Evolutionary conservation across 1,140 invertebrate genomes (phyloP).

Genomic region (Delia radicum): DNA sequence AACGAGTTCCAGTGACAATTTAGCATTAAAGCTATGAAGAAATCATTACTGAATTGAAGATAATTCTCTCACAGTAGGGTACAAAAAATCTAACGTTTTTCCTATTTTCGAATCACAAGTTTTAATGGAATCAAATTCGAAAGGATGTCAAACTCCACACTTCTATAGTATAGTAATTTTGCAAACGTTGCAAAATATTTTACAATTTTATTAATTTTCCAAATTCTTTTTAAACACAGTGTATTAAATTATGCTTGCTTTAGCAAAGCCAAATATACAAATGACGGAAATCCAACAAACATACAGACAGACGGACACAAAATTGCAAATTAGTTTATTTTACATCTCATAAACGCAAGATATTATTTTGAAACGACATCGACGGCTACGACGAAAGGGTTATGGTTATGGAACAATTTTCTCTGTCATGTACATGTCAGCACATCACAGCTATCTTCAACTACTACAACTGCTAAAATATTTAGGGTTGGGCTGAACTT

Average conservation of each 20-base stretch:
- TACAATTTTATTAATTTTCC: too few species aligned
- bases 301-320: neutral
- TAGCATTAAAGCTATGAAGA: too few species aligned
- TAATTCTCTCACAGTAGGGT: too few species aligned
- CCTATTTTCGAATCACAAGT: too few species aligned
- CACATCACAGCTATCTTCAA: neutral
- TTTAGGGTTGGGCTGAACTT: neutral
- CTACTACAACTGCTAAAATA: neutral
- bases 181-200: too few species aligned
- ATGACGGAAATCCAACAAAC: neutral
- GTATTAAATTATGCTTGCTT: neutral
- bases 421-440: neutral
- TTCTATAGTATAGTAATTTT: too few species aligned
- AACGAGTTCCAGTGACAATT: too few species aligned
- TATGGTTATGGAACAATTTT: neutral
- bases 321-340: slow-evolving; percentile 5
- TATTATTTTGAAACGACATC: neutral
- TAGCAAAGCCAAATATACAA: neutral
- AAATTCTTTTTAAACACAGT: too few species aligned
- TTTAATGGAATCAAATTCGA: too few species aligned
- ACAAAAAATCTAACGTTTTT: too few species aligned
- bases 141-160: too few species aligned
- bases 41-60: too few species aligned
- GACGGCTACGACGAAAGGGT: neutral
- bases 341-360: slow-evolving; percentile 1